These are phyloP conservation scores for Diceros bicornis DNA, from an alignment of 2,797 vertebrate species.

Conservation along the genomic window DNA sequence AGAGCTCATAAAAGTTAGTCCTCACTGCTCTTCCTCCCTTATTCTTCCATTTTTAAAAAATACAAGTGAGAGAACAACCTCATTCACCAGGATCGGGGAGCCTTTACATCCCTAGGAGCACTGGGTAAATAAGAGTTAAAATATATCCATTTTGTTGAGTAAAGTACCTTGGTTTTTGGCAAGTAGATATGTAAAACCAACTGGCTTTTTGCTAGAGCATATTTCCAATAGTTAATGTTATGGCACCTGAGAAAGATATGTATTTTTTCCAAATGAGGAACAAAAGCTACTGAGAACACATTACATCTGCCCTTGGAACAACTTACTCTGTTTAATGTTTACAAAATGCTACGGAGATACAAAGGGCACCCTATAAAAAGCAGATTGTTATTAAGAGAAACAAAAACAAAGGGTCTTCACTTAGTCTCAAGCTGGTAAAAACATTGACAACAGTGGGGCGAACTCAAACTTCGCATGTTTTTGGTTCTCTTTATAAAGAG, in stretches of 20 bases:
- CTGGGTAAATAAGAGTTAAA: background rate
- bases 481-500: constrained; percentile 16
- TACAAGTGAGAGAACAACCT: background rate
- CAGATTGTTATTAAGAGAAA: background rate
- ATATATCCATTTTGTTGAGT: background rate
- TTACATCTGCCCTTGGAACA: constrained; percentile 2
- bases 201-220: background rate
- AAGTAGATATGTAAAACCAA: background rate
- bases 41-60: background rate
- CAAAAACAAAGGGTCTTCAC: background rate
- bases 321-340: background rate
- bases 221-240: constrained; percentile 6
- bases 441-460: background rate
- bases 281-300: constrained; percentile 55
- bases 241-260: background rate
- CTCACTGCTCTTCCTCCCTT: background rate
- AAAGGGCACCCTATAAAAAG: background rate
- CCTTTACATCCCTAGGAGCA: background rate
- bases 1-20: background rate
- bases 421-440: background rate
- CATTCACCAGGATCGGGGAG: background rate
- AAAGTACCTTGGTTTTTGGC: background rate
- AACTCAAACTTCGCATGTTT: background rate
- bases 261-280: constrained; percentile 44
- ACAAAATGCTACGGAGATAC: background rate